Base-by-base conservation (phyloP, 2,888 invertebrate genomes). In the Gerris lacustris region DNA sequence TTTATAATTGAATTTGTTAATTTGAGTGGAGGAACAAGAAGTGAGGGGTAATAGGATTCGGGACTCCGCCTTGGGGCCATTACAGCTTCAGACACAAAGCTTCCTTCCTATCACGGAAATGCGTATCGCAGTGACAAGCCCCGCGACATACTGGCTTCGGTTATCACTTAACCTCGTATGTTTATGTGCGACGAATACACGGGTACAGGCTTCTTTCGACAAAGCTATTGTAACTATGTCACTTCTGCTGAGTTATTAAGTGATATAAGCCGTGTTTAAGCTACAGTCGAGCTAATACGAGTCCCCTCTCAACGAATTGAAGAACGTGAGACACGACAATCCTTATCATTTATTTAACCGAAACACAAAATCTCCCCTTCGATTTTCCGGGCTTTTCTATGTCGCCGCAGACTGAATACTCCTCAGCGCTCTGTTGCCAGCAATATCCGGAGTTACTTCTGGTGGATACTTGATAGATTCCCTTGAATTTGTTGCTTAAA, bases 1-100 rank as follows among this genome's bases (percentile, higher is more conserved):
- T 82, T 82, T 82, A 81, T 82, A 82, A 82, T 82, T 82, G 81
- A 82, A 82, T 82, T 82, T 81, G 82, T 82, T 82, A 82, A 82
- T 82, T 81, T 82, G 82, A 81, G 81, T 80, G 55, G 55, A 55
- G 55, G 11, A 55, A 31, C 31, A 31, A 31, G 31, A 31, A 55
- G 55, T 9, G 15, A 55, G 55, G 55, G 55, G 55, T 55, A 55
- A 55, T 55, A 55, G 55, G 55, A 55, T 55, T 55, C 15, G 55
- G 11, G 15, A 4, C 55, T 55, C 11, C 15, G 11, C 15, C 55
- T 55, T 15, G 2, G 15, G 55, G 11, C 55, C 55, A 55, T 55
- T 55, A 55, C 15, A 55, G 31, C 31, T 31, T 31, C 31, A 55
- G 55, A 55, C 55, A 55, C 55, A 55, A 55, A 11, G 55, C 55